Evolutionary conservation across 2,797 vertebrate genomes (phyloP).

Genomic region (Mionectes olivaceus): DNA sequence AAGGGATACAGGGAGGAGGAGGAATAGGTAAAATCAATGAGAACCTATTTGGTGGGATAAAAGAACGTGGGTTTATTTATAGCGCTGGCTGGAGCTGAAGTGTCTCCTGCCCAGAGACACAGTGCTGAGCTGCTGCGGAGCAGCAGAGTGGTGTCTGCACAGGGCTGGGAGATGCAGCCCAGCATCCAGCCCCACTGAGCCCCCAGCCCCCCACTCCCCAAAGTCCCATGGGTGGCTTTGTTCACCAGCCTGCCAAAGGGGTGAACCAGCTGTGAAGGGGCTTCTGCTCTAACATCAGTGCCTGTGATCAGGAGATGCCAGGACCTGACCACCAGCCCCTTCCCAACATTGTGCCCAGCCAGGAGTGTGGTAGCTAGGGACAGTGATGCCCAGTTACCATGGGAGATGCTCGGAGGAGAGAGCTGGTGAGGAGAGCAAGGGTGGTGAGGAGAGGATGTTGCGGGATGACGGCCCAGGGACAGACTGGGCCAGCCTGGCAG

Average conservation of each 20-base stretch:
- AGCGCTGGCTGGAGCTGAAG: slow-evolving; percentile 20
- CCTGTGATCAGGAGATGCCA: neutral
- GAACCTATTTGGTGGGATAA: slow-evolving; percentile 44
- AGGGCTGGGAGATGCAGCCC: neutral
- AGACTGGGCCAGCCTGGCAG: neutral
- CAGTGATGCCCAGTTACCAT: accelerated
- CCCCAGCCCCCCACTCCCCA: accelerated
- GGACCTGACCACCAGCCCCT: neutral
- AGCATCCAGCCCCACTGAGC: neutral
- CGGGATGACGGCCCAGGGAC: accelerated
- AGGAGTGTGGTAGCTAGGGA: neutral
- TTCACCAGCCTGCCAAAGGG: neutral
- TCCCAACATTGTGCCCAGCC: accelerated
- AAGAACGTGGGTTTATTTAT: slow-evolving; percentile 55
- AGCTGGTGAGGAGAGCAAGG: neutral
- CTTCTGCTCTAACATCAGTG: neutral
- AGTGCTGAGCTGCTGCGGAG: neutral
- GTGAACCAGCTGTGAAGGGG: accelerated
- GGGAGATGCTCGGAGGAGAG: neutral
- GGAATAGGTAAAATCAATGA: slow-evolving; percentile 64
- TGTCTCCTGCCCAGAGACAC: neutral
- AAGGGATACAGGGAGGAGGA: neutral
- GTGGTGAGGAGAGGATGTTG: neutral
- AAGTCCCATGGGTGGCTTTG: neutral
- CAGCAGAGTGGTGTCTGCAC: neutral